Conservation (phyloP, 2,888 invertebrate species). For the Drosophila phalerata region DNA sequence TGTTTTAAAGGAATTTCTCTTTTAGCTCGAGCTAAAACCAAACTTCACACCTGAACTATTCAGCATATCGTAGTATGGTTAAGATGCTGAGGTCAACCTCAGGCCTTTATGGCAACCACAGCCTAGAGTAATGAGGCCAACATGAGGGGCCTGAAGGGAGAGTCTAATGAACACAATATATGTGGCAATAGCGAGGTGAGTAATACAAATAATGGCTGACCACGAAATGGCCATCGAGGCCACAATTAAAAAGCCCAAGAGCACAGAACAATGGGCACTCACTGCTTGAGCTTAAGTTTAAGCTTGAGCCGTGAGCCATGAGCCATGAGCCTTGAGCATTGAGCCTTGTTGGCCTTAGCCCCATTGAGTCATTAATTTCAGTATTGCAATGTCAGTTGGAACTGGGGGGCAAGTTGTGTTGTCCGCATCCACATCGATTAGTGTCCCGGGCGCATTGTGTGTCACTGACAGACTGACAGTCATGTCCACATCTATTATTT, state of each 20-base stretch:
- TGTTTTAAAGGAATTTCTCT: neutral
- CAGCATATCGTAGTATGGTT: neutral
- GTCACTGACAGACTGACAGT: slow-evolving; percentile 72
- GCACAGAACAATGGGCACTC: slow-evolving; percentile 39
- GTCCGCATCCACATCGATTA: slow-evolving; percentile 69
- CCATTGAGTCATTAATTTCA: slow-evolving; percentile 74
- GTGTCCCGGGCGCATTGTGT: slow-evolving; percentile 66
- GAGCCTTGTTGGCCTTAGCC: slow-evolving; percentile 35
- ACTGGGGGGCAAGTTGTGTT: slow-evolving; percentile 45
- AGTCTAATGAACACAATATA: slow-evolving; percentile 13
- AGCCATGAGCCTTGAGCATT: neutral
- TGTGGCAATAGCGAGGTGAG: slow-evolving; percentile 29
- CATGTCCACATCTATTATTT: slow-evolving; percentile 78
- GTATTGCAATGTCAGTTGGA: slow-evolving; percentile 49
- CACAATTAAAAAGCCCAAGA: slow-evolving; percentile 69
- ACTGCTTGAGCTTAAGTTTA: slow-evolving; percentile 32
- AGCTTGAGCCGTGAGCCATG: slow-evolving; percentile 20
- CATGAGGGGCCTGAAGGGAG: neutral
- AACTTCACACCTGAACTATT: slow-evolving; percentile 8
- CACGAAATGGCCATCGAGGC: slow-evolving; percentile 57
- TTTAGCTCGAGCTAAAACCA: neutral
- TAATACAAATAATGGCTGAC: slow-evolving; percentile 62
- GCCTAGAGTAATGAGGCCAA: slow-evolving; percentile 30
- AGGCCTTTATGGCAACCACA: slow-evolving; percentile 1
- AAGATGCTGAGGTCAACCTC: slow-evolving; percentile 5